Evolutionary conservation across 2,888 invertebrate species (phyloP), one percentile per base, ranked within the genome.

Genomic region (Limnephilus auricula): DNA sequence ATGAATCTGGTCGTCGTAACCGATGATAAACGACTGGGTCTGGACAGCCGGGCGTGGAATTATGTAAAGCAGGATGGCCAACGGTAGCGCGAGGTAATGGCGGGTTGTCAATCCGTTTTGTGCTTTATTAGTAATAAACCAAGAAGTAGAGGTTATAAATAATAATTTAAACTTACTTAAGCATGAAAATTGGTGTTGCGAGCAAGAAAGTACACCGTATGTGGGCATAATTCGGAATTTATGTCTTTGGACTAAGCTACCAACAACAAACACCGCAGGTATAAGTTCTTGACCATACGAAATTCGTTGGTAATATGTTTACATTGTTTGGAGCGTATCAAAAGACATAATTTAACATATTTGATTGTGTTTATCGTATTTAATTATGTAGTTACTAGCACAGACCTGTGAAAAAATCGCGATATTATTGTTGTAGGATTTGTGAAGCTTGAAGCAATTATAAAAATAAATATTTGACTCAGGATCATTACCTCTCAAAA

Each of bases 71-170:
- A 65, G 65, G 65, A 65, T n/a, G 65, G 65, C 65, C 65, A 65
- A 83, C 83, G 34, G 83, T 83, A 83, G 83, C 83, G 32, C 18
- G 83, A 83, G 32, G 83, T 83, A 83, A 83, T 83, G 83, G 37
- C 32, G 37, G 83, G 83, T 83, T 83, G 83, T 83, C 83, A 83
- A 83, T 32, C 83, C 83, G 37, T 65, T 65, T 65, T 65, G 65
- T 65, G 65, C 65, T 65, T 65, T 65, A 65, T 65, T 65, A 65
- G 65, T 65, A n/a, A 65, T 65, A 65, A 65, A 65, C 65, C 65
- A 65, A 65, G 65, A 65, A 65, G 65, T 65, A 25, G 25, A 25
- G 65, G 65, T 65, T 65, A 65, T 65, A 65, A 65, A 65, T 65
- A 65, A 65, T 65, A 65, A 65, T 65, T 65, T 65, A 65, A 65